A percentile compares a stretch with the other conserved stretches of the same genome.
phyloP scores from a whole-genome alignment of 2,113 vertebrate genomes.

The Bagarius yarrelli region DNA sequence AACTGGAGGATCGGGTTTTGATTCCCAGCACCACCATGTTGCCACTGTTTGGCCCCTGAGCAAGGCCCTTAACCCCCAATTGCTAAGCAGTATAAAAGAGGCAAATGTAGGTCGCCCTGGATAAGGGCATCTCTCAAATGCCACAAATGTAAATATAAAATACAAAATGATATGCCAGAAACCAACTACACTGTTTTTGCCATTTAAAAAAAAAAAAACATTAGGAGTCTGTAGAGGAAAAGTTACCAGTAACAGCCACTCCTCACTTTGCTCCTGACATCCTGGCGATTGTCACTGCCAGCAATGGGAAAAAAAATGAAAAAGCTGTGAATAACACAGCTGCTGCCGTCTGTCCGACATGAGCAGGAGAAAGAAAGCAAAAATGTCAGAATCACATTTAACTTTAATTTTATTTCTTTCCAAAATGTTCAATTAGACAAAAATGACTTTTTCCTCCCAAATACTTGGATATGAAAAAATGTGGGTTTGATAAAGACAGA shows the following conservation, averaged over 20 bases:
- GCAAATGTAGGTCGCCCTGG: too few relatives aligned
- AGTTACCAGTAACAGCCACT: conserved; percentile 16
- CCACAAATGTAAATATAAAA: background rate
- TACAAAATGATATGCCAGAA: background rate
- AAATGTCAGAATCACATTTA: background rate
- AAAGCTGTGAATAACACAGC: conserved; percentile 14
- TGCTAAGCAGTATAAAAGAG: too few relatives aligned
- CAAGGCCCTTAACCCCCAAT: too few relatives aligned
- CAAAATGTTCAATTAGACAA: background rate
- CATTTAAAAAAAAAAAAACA: too few relatives aligned
- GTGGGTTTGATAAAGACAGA: background rate
- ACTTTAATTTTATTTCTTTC: background rate
- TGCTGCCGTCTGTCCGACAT: conserved; percentile 13
- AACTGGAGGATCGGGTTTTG: too few relatives aligned
- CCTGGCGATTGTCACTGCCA: background rate
- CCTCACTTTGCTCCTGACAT: background rate
- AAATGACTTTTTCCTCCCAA: background rate
- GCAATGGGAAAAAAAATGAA: conserved; percentile 2
- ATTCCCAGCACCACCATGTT: too few relatives aligned
- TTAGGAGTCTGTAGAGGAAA: background rate
- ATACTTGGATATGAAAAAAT: conserved; percentile 21
- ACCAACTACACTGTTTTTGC: background rate
- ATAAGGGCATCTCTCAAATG: too few relatives aligned
- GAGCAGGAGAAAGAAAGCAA: conserved; percentile 3
- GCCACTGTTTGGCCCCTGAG: too few relatives aligned